These are phyloP conservation scores for Sebastes nivosus DNA, from an alignment of 2,797 vertebrate genomes.

Conservation along the genomic window DNA sequence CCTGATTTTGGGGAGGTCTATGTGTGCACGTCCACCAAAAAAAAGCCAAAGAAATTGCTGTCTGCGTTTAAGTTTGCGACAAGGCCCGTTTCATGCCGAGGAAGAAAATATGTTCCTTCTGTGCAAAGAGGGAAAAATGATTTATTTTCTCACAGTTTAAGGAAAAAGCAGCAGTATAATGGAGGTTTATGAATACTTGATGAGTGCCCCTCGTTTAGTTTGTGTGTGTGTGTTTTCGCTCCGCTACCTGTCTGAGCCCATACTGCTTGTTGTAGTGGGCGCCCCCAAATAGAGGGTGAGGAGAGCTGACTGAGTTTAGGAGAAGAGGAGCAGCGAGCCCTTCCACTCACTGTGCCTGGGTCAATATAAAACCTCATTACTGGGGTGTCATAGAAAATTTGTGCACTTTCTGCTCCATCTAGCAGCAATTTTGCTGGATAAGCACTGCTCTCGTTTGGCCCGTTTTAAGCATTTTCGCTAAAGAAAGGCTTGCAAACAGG, in stretches of 20 bases:
- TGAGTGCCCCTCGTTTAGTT: conserved; percentile 62
- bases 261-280: conserved; percentile 23
- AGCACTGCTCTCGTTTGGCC: conserved; percentile 87
- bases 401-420: conserved; percentile 91
- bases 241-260: conserved; percentile 62
- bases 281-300: conserved; percentile 59
- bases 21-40: background rate
- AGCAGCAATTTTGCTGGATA: conserved; percentile 90
- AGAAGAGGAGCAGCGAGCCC: conserved; percentile 71
- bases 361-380: conserved; percentile 91
- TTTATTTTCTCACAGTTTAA: conserved; percentile 57
- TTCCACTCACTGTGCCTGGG: conserved; percentile 81
- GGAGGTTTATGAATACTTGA: conserved; percentile 70
- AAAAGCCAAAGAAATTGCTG: conserved; percentile 10
- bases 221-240: conserved; percentile 52
- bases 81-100: conserved; percentile 6
- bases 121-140: background rate
- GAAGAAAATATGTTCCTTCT: conserved; percentile 24
- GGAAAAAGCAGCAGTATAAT: conserved; percentile 62
- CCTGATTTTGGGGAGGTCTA: background rate
- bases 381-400: conserved; percentile 89
- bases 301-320: conserved; percentile 72
- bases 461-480: conserved; percentile 77
- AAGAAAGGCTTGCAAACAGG: conserved; percentile 76
- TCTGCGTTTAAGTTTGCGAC: background rate